phyloP scores from a whole-genome alignment of 2,113 vertebrate species.

The Vidua macroura region DNA sequence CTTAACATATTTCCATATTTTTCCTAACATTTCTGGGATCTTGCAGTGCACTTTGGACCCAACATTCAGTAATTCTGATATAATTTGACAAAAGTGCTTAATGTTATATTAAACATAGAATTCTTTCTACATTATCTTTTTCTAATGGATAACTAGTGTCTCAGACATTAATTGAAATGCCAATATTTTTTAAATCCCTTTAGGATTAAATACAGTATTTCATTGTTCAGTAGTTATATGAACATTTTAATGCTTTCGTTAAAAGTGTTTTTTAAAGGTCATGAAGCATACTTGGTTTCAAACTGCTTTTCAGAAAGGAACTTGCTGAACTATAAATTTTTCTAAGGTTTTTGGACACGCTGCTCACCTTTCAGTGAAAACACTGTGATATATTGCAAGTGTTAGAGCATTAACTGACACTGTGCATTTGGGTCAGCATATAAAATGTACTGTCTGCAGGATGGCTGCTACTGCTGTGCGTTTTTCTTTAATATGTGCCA shows the following conservation, averaged over 20 bases:
- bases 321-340: neutral
- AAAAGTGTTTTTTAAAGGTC: neutral
- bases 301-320: neutral
- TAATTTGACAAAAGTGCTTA: conserved; percentile 26
- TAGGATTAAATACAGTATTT: neutral
- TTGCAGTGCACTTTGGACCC: neutral
- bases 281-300: neutral
- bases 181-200: neutral
- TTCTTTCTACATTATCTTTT: conserved; percentile 36
- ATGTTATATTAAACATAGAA: conserved; percentile 37
- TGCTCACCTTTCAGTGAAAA: neutral
- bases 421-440: neutral
- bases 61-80: conserved; percentile 9
- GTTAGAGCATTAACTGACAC: neutral
- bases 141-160: conserved; percentile 42
- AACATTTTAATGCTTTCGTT: conserved; percentile 12
- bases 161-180: neutral
- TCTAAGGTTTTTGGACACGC: neutral
- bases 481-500: neutral
- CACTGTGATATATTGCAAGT: neutral
- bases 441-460: neutral
- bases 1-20: conserved; percentile 25
- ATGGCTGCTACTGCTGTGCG: neutral
- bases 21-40: conserved; percentile 38
- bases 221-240: neutral